Conservation (phyloP, 1,140 invertebrate species). For the Chlorops oryzae region DNA sequence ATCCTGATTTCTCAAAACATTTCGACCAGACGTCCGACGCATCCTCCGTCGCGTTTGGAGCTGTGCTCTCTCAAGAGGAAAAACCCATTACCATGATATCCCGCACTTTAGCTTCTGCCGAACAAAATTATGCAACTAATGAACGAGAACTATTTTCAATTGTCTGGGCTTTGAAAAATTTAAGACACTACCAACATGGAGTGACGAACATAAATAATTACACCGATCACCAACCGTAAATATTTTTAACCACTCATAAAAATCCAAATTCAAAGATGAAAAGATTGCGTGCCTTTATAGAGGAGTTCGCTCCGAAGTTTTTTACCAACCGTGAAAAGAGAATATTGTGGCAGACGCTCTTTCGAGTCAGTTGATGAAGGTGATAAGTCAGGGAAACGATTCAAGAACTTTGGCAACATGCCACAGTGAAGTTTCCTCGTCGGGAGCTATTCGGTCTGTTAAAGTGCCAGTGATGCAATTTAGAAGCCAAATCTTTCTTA, state of each 20-base stretch:
- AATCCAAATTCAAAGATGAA: constrained; percentile 48
- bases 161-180: constrained; percentile 12
- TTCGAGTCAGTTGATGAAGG: constrained; percentile 13
- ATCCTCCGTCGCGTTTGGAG: constrained; percentile 11
- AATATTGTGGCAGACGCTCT: constrained; percentile 43
- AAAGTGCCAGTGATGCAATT: constrained; percentile 19
- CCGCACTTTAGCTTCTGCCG: constrained; percentile 22
- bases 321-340: constrained; percentile 43
- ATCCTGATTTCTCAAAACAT: constrained; percentile 15
- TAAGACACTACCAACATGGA: constrained; percentile 37
- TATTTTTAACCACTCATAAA: constrained; percentile 47
- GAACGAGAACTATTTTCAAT: constrained; percentile 13
- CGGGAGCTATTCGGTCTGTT: constrained; percentile 12
- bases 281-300: constrained; percentile 50
- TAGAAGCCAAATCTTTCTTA: constrained; percentile 15
- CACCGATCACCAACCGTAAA: constrained; percentile 52
- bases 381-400: neutral
- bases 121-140: constrained; percentile 49
- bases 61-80: constrained; percentile 17
- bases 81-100: constrained; percentile 19
- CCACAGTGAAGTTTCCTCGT: constrained; percentile 16
- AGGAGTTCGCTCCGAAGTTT: constrained; percentile 42
- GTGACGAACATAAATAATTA: constrained; percentile 46
- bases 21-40: constrained; percentile 22
- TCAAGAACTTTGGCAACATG: constrained; percentile 12